phyloP scores from a whole-genome alignment of 92 coral and sea anemone genomes.

The Anthopleura xanthogrammica region DNA sequence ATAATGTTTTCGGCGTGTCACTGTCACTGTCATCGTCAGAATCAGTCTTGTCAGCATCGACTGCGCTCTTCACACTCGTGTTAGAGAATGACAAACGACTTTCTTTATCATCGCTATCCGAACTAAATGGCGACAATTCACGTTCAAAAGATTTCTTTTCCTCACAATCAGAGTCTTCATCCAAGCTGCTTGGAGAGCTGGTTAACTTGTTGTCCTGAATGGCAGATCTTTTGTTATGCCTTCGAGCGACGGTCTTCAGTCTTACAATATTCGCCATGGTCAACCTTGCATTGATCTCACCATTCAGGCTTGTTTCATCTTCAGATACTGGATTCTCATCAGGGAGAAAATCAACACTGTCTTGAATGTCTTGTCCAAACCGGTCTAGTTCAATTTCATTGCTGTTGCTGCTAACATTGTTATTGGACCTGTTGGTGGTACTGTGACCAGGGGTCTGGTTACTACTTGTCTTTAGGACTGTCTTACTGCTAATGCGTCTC shows the following conservation, averaged over 20 bases:
- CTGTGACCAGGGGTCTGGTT: neutral
- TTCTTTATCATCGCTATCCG: constrained; percentile 21
- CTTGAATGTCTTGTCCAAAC: neutral
- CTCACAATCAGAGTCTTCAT: constrained; percentile 8
- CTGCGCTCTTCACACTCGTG: neutral
- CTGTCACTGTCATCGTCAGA: constrained; percentile 31
- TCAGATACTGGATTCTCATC: neutral
- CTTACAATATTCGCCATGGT: constrained; percentile 6
- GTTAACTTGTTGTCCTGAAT: neutral
- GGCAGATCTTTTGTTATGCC: neutral
- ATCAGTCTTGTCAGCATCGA: neutral
- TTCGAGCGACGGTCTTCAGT: neutral
- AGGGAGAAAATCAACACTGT: neutral
- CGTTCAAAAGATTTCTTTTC: neutral
- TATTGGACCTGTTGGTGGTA: neutral
- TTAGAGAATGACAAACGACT: constrained; percentile 14
- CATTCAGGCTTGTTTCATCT: neutral
- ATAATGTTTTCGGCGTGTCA: constrained; percentile 11
- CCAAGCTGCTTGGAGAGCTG: constrained; percentile 25
- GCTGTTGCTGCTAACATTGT: neutral
- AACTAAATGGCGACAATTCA: constrained; percentile 9
- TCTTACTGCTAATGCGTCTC: neutral
- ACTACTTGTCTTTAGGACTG: neutral
- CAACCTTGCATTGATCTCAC: neutral
- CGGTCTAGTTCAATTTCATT: neutral